Evolutionary conservation across 1,140 invertebrate genomes (phyloP).

Genomic region (Lasaia peninsularis): DNA sequence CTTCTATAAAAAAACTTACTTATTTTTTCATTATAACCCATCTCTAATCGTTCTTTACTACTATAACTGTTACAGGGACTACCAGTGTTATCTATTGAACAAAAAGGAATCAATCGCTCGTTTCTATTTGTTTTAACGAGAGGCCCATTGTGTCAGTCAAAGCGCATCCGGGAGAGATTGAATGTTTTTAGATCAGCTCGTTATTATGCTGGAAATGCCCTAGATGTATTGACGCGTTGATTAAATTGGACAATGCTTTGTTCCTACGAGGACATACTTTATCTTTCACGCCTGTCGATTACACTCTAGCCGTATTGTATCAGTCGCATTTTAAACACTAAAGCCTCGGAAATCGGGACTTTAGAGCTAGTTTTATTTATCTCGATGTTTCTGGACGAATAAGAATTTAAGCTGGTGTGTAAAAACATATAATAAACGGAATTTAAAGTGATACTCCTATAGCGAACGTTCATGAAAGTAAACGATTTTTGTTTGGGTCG

Average conservation of each 20-base stretch:
- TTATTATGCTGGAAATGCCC: slow-evolving; percentile 17
- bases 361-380: no score
- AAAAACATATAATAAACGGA: no score
- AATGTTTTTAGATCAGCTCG: slow-evolving; percentile 1
- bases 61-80: not conserved
- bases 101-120: not conserved
- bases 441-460: no score
- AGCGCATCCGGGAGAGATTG: slow-evolving; percentile 15
- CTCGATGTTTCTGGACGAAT: no score
- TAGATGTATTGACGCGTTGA: slow-evolving; percentile 43
- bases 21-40: no score
- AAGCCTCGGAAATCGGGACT: no score
- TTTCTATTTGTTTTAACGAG: slow-evolving; percentile 10
- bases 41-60: no score
- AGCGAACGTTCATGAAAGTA: no score
- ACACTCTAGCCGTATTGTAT: slow-evolving; percentile 26
- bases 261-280: slow-evolving; percentile 37
- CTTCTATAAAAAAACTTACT: no score
- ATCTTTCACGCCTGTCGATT: slow-evolving; percentile 44
- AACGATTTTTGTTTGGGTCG: no score
- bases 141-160: slow-evolving; percentile 9
- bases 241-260: slow-evolving; percentile 47
- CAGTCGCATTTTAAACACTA: slow-evolving; percentile 21
- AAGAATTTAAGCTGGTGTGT: no score
- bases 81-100: not conserved